phyloP scores from a whole-genome alignment of 2,888 invertebrate genomes.

The Amiota minor region DNA sequence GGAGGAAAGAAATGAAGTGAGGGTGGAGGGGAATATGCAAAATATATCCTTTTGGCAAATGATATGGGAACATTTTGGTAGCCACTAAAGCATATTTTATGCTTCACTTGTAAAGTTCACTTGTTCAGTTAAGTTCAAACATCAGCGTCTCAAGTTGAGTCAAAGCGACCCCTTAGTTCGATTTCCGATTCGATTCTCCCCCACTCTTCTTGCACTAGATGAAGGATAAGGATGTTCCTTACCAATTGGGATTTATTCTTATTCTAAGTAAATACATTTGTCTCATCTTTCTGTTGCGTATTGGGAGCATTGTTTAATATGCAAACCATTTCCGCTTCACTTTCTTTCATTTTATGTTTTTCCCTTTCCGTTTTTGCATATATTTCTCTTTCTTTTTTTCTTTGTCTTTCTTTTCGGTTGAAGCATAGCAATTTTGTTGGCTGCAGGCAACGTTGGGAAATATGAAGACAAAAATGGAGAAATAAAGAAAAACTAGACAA shows the following conservation, averaged over 20 bases:
- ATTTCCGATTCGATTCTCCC: too few species aligned
- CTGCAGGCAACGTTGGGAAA: constrained; percentile 3
- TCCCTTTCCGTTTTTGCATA: constrained; percentile 6
- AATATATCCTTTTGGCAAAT: constrained; percentile 21
- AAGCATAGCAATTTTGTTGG: neutral
- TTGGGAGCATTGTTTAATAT: constrained; percentile 67
- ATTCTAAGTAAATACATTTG: neutral
- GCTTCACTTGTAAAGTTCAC: constrained; percentile 54
- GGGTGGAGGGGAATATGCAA: neutral
- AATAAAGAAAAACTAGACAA: neutral
- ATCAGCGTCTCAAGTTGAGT: constrained; percentile 16
- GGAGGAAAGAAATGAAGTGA: neutral
- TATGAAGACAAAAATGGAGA: constrained; percentile 14
- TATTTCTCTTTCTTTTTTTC: constrained; percentile 10
- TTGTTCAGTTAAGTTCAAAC: neutral
- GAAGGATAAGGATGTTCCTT: neutral
- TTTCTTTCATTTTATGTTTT: constrained; percentile 45
- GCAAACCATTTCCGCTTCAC: constrained; percentile 64
- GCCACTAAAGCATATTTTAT: constrained; percentile 59
- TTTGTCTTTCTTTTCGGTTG: neutral
- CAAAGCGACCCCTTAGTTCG: neutral
- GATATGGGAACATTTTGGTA: constrained; percentile 3
- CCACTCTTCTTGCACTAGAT: constrained; percentile 33
- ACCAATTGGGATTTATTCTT: constrained; percentile 4
- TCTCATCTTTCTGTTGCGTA: constrained; percentile 40